A percentile compares a stretch with the other conserved stretches of the same genome.
These are phyloP conservation scores for Capromys pilorides DNA, from an alignment of 2,797 vertebrate species.

Conservation along the genomic window DNA sequence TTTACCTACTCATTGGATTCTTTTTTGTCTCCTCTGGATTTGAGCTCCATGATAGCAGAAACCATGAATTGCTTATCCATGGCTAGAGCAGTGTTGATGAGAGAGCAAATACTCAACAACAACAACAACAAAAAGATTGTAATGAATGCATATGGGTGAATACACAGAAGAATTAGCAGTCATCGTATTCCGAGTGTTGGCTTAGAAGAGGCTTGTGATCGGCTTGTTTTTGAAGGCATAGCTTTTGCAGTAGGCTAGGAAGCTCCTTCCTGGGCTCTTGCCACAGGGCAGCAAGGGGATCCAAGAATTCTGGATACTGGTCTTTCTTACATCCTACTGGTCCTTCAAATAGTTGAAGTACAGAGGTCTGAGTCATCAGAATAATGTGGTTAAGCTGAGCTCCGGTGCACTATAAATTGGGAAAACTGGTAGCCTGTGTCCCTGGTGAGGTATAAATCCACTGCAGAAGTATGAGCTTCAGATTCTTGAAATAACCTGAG, in stretches of 20 bases:
- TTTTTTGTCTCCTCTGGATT: constrained; percentile 10
- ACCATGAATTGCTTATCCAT: not conserved
- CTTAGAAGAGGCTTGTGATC: not conserved
- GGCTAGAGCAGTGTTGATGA: not conserved
- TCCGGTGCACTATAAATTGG: not conserved
- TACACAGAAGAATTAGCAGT: not conserved
- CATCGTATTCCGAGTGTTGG: not conserved
- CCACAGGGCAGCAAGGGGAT: not conserved
- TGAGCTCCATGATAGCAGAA: not conserved
- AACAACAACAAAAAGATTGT: not conserved
- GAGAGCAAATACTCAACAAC: not conserved
- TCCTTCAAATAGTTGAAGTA: not conserved
- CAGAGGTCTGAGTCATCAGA: not conserved
- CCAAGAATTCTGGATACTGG: not conserved
- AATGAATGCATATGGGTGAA: not conserved
- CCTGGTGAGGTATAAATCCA: not conserved
- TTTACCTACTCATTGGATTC: not conserved
- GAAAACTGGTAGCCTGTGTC: not conserved
- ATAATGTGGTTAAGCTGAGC: not conserved
- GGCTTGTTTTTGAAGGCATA: not conserved
- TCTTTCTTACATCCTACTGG: not conserved
- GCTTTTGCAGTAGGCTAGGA: not conserved
- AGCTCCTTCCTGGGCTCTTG: not conserved
- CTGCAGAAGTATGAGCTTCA: not conserved
- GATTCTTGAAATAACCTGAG: not conserved